Base-by-base conservation (phyloP, 2,797 vertebrate species). In the Chromis chromis region DNA sequence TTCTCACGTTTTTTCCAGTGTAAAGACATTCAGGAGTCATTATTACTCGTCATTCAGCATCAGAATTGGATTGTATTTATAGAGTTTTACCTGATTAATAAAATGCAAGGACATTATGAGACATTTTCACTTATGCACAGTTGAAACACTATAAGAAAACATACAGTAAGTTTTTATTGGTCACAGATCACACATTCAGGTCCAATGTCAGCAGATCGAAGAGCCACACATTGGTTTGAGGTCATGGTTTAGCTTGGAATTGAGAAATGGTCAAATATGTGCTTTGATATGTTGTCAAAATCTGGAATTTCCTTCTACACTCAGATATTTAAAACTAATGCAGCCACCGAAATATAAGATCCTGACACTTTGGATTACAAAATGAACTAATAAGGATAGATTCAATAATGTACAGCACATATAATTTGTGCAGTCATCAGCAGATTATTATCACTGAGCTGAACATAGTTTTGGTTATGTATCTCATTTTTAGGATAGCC, bases 201-300 rank as follows among this genome's bases (percentile, higher is more conserved):
- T 66, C 57, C 46, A 54, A 56, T 21, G 24, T 27, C 39, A 65
- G 44, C 56, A 65, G 60, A 85, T 85, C 3, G 64, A 89, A 72
- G 50, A 74, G 76, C 70, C 86, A 90, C 31, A 81, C 86, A 84
- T 85, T 60, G 65, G 70, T 63, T 44, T 56, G 25, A 57, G 65
- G 65, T 55, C 1, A 0, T 12, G 44, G 59, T 57, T 63, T 24
- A 42, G 42, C 33, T 46, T 31, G 25, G 49, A 81, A 75, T 68
- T 64, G 63, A 81, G 25, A 75, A 76, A 69, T 50, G 54, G 39
- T 80, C 50, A 14, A 53, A 69, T 11, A 49, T 63, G 66, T 52
- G 49, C 62, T 2, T 40, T 76, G 61, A 19, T 7, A 5, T 42
- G 14, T 27, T 56, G 65, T 73, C 28, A 63, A 60, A 83, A 77